Evolutionary conservation across 2,113 vertebrate species (phyloP).

Genomic region (Nothobranchius furzeri): DNA sequence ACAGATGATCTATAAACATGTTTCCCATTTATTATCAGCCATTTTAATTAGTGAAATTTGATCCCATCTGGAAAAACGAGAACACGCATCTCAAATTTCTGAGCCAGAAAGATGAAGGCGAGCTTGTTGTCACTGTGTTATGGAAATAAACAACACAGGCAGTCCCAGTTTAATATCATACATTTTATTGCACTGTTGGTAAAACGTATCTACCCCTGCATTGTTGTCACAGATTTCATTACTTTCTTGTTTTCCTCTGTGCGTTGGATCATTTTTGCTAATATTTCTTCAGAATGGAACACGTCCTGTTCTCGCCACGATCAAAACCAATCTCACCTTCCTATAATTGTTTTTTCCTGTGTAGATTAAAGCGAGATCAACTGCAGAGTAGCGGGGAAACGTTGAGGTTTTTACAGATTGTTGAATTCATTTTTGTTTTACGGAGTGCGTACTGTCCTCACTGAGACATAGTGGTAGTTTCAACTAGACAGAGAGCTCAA

Average conservation of each 20-base stretch:
- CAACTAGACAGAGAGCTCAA: no score
- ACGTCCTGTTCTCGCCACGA: not conserved
- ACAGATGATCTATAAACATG: constrained; percentile 27
- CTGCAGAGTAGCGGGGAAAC: not conserved
- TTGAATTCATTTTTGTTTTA: not conserved
- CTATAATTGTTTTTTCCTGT: not conserved
- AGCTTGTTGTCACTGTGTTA: constrained; percentile 16
- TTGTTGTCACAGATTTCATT: constrained; percentile 53
- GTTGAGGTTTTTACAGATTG: not conserved
- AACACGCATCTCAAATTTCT: constrained; percentile 19
- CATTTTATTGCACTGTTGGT: constrained; percentile 51
- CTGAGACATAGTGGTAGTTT: no score
- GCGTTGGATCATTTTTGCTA: constrained; percentile 29
- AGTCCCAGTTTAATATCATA: constrained; percentile 59
- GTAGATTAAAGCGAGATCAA: not conserved
- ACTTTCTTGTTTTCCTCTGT: constrained; percentile 36
- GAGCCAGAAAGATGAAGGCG: constrained; percentile 2
- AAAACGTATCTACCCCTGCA: constrained; percentile 16
- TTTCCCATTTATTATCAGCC: constrained; percentile 37
- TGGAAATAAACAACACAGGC: constrained; percentile 48
- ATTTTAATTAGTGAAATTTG: constrained; percentile 29
- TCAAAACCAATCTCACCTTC: constrained; percentile 1
- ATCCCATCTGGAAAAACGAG: constrained; percentile 28
- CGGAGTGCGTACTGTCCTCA: not conserved
- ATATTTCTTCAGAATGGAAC: constrained; percentile 21